Conservation (phyloP, 1,140 invertebrate genomes). For the Hermetia illucens region DNA sequence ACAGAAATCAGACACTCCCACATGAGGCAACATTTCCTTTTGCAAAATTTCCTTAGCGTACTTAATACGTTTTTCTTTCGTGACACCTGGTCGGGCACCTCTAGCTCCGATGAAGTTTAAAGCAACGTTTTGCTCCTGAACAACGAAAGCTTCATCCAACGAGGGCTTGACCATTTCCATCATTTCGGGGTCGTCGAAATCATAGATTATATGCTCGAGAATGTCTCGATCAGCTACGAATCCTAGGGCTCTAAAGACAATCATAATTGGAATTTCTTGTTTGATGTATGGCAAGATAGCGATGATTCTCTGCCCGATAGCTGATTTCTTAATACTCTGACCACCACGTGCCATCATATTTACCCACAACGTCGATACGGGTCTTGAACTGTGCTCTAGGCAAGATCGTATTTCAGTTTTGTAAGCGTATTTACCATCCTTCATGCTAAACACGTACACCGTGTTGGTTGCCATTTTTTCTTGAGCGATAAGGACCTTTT, state of each 20-base stretch:
- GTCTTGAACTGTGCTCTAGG: constrained; percentile 75
- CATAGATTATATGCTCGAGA: constrained; percentile 93
- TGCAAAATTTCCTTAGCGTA: constrained; percentile 95
- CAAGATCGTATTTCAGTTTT: constrained; percentile 91
- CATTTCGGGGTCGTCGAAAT: constrained; percentile 97
- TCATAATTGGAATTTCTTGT: constrained; percentile 96
- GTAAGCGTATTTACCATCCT: constrained; percentile 89
- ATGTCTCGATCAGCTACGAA: constrained; percentile 96
- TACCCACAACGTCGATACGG: constrained; percentile 92
- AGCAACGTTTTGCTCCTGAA: constrained; percentile 93
- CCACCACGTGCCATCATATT: constrained; percentile 95
- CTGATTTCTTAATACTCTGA: constrained; percentile 81
- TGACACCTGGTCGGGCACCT: constrained; percentile 87
- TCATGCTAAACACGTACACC: constrained; percentile 95
- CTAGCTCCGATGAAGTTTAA: constrained; percentile 91
- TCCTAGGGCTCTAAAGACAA: constrained; percentile 85
- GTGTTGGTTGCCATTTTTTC: constrained; percentile 98
- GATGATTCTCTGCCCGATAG: constrained; percentile 91
- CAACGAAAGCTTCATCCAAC: constrained; percentile 94
- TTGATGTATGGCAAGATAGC: constrained; percentile 93
- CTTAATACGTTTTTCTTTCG: constrained; percentile 91
- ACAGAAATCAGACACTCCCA: constrained; percentile 92
- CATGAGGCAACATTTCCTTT: constrained; percentile 96
- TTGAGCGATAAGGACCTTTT: constrained; percentile 90
- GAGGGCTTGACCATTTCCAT: constrained; percentile 99